phyloP scores from a whole-genome alignment of 2,888 invertebrate species.

The Camptogramma bilineatum region DNA sequence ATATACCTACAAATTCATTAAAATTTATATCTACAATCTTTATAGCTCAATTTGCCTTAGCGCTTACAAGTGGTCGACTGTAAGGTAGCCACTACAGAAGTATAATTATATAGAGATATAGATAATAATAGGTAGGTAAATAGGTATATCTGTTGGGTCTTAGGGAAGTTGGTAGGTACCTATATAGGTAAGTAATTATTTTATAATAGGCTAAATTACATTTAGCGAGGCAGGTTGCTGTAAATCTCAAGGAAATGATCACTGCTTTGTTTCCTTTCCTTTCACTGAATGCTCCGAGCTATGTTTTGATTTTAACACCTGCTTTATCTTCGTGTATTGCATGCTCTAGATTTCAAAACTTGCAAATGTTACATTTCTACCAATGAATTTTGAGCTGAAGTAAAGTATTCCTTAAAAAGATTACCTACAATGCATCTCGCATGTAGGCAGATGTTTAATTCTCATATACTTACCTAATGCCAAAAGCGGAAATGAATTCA shows the following conservation, averaged over 20 bases:
- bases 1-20: no score
- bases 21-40: no score
- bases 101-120: no score
- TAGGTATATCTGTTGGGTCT: neutral
- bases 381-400: neutral
- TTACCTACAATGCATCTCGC: no score
- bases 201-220: conserved; percentile 18
- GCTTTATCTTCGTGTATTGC: conserved; percentile 39
- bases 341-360: conserved; percentile 15
- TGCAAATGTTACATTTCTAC: neutral
- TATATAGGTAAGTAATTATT: no score
- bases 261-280: conserved; percentile 65
- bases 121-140: neutral
- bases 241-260: conserved; percentile 69
- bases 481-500: no score
- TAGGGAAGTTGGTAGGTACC: conserved; percentile 9
- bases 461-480: no score
- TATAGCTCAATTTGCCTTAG: no score
- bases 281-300: conserved; percentile 58
- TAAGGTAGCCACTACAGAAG: neutral
- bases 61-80: neutral
- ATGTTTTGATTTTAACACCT: conserved; percentile 62
- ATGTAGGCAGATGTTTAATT: no score
- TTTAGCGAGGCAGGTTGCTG: conserved; percentile 53
- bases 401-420: no score